phyloP scores from a whole-genome alignment of 1,140 invertebrate species.

The Sitobion miscanthi region DNA sequence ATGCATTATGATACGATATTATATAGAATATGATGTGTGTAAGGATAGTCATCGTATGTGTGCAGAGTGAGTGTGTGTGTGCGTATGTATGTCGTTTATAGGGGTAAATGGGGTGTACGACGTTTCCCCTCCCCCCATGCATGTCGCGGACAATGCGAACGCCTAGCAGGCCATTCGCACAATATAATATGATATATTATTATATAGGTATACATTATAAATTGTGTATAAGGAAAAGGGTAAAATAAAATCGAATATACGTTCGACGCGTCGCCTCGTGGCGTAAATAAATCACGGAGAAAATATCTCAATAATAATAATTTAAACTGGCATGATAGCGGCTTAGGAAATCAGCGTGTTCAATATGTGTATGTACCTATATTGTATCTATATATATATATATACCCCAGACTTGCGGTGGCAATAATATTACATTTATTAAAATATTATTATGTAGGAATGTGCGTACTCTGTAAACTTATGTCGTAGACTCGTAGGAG shows the following conservation, averaged over 20 bases:
- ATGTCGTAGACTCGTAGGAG: too few relatives aligned
- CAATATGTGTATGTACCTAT: not conserved
- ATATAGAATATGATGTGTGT: not conserved
- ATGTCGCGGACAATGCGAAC: not conserved
- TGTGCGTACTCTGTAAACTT: too few relatives aligned
- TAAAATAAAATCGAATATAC: slow-evolving; percentile 24
- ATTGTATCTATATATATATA: too few relatives aligned
- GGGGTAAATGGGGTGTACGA: slow-evolving; percentile 31
- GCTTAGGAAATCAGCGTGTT: not conserved
- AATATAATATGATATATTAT: too few relatives aligned
- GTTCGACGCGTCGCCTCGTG: not conserved
- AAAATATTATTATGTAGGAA: too few relatives aligned
- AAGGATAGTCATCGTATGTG: too few relatives aligned
- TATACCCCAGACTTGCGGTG: too few relatives aligned
- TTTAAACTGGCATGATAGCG: not conserved
- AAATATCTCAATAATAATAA: not conserved
- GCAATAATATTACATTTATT: too few relatives aligned
- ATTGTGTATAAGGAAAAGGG: not conserved
- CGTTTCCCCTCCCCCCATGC: not conserved
- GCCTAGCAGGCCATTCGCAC: not conserved
- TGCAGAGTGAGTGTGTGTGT: too few relatives aligned
- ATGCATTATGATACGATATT: not conserved
- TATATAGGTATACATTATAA: too few relatives aligned
- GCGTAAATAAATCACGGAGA: not conserved
- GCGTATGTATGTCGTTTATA: not conserved